Evolutionary conservation across 2,888 invertebrate species (phyloP).

Genomic region (Amblyteles armatorius): DNA sequence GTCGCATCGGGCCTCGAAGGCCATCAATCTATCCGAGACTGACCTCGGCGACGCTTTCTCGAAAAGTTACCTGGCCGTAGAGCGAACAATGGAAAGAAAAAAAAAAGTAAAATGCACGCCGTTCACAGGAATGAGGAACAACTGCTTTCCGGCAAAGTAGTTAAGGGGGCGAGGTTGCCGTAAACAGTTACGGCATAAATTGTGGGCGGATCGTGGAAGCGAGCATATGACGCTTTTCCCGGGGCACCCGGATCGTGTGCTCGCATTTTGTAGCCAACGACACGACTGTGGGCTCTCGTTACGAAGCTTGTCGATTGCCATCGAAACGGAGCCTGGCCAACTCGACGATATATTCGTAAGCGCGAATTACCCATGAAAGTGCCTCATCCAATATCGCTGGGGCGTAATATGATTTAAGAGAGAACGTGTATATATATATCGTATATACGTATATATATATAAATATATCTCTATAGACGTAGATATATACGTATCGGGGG

Average conservation of each 20-base stretch:
- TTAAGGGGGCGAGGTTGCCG: slow-evolving; percentile 28
- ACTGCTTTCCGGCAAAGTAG: slow-evolving; percentile 28
- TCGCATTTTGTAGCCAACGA: slow-evolving; percentile 3
- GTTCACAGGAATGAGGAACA: slow-evolving; percentile 39
- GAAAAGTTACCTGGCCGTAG: not conserved
- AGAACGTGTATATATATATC: not conserved
- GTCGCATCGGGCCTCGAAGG: not conserved
- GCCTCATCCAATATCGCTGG: slow-evolving; percentile 19
- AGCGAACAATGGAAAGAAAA: not conserved
- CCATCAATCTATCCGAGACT: not conserved
- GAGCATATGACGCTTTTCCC: slow-evolving; percentile 49
- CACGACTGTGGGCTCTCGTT: slow-evolving; percentile 4
- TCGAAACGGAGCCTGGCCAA: slow-evolving; percentile 38
- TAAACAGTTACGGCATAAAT: slow-evolving; percentile 12
- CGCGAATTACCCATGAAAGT: slow-evolving; percentile 35
- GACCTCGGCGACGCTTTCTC: not conserved
- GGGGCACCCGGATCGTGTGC: slow-evolving; percentile 19
- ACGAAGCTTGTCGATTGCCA: slow-evolving; percentile 30
- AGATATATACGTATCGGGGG: not conserved
- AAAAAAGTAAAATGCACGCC: slow-evolving; percentile 15
- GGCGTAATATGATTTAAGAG: slow-evolving; percentile 14
- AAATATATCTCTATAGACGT: not conserved
- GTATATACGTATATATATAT: not conserved
- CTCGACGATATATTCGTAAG: slow-evolving; percentile 17
- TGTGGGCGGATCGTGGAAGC: slow-evolving; percentile 52